phyloP scores from a whole-genome alignment of 2,888 invertebrate species.

The Spisula solida region DNA sequence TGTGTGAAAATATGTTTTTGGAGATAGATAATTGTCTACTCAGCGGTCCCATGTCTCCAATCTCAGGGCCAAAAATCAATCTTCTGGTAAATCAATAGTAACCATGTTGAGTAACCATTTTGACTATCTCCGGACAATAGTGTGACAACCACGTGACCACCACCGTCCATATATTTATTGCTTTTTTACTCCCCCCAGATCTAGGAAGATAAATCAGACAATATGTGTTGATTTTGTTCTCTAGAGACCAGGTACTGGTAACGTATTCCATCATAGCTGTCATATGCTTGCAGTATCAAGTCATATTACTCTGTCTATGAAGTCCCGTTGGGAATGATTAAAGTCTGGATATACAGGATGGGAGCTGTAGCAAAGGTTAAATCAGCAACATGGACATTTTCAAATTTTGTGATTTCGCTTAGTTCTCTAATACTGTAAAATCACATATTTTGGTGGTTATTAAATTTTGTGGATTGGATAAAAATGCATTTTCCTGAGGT shows the following conservation, averaged over 20 bases:
- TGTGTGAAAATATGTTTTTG: neutral
- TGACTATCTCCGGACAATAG: neutral
- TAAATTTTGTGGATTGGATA: too few relatives aligned
- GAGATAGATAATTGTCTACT: slow-evolving; percentile 1
- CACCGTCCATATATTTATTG: neutral
- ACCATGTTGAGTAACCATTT: slow-evolving; percentile 15
- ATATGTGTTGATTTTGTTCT: slow-evolving; percentile 6
- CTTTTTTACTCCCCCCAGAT: slow-evolving; percentile 1
- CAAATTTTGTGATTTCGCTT: too few relatives aligned
- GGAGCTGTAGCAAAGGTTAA: too few relatives aligned
- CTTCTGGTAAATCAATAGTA: slow-evolving; percentile 16
- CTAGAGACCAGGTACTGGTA: neutral
- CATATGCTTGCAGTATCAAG: neutral
- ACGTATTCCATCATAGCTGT: neutral
- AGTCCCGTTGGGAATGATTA: neutral
- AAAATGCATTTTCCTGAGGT: too few relatives aligned
- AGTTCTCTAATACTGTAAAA: too few relatives aligned
- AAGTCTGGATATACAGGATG: too few relatives aligned
- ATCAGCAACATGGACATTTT: too few relatives aligned
- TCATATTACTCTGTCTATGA: neutral
- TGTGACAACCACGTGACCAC: neutral
- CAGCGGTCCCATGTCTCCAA: slow-evolving; percentile 4
- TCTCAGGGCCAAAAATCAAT: slow-evolving; percentile 10
- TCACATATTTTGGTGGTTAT: too few relatives aligned
- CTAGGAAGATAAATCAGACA: slow-evolving; percentile 11